Evolutionary conservation across 2,113 vertebrate species (phyloP).

Genomic region (Canis aureus): DNA sequence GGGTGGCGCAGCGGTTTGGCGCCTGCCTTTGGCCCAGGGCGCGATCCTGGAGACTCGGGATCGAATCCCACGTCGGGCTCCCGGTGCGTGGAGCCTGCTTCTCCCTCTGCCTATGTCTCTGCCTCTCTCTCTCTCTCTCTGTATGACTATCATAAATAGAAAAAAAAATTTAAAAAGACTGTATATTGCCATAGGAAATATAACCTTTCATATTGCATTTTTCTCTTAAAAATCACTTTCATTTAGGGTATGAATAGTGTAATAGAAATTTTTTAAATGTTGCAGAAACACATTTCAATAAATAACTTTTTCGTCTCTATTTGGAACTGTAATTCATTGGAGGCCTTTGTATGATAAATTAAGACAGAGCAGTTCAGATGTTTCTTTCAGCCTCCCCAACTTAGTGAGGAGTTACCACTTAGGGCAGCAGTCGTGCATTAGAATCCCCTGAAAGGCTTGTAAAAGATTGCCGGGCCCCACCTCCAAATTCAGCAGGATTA

Average conservation of each 20-base stretch:
- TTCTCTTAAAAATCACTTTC: neutral
- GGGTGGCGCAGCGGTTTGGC: too few species aligned
- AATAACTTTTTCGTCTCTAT: neutral
- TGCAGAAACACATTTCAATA: neutral
- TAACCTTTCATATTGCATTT: neutral
- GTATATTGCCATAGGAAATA: neutral
- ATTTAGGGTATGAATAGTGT: neutral
- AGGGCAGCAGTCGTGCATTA: neutral
- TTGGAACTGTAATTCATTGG: neutral
- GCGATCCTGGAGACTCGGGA: too few species aligned
- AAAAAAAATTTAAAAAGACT: neutral
- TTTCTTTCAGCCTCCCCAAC: neutral
- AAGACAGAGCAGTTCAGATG: neutral
- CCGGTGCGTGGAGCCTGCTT: too few species aligned
- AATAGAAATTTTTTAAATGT: neutral
- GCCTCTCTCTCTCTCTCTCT: too few species aligned
- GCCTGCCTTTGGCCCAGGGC: too few species aligned
- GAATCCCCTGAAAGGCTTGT: neutral
- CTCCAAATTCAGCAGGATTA: neutral
- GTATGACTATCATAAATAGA: too few species aligned
- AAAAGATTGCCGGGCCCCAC: neutral
- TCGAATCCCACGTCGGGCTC: too few species aligned
- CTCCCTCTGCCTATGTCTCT: too few species aligned
- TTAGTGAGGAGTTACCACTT: neutral
- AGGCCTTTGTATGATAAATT: conserved; percentile 11